A percentile compares a stretch with the other conserved stretches of the same genome.
These are phyloP conservation scores for Phylloscopus trochilus DNA, from an alignment of 2,113 vertebrate species.

Conservation along the genomic window DNA sequence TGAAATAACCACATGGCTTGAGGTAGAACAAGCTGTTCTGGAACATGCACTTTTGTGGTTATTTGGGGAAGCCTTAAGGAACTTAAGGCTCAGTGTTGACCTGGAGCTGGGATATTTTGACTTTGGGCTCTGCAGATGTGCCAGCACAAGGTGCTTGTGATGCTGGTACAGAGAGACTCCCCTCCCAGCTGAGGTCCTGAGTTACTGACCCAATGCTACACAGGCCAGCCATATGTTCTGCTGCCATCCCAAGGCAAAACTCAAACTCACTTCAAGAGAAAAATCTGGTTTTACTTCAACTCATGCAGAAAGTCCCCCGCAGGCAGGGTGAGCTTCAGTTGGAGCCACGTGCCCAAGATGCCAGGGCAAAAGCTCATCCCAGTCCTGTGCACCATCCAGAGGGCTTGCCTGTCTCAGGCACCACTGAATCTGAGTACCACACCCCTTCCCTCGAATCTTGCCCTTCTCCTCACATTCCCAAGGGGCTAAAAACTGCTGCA, in stretches of 20 bases:
- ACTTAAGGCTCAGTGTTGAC: not conserved
- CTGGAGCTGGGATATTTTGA: not conserved
- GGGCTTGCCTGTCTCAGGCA: not conserved
- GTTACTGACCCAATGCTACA: not conserved
- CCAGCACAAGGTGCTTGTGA: not conserved
- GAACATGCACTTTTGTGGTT: not conserved
- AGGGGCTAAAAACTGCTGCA: not conserved
- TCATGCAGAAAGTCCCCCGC: not conserved
- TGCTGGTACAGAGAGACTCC: not conserved
- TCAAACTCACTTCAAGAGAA: not conserved
- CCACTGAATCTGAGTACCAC: not conserved
- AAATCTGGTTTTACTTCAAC: not conserved
- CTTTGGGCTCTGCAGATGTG: not conserved
- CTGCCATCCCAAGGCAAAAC: not conserved
- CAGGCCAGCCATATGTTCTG: not conserved
- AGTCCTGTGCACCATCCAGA: not conserved
- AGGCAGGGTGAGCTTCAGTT: not conserved
- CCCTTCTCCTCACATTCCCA: not conserved
- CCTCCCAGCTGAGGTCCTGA: not conserved
- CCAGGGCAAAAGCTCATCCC: not conserved
- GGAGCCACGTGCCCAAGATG: not conserved
- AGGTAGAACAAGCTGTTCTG: slow-evolving; percentile 29
- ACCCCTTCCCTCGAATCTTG: not conserved
- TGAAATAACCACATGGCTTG: slow-evolving; percentile 14
- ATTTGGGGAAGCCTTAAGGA: not conserved